Evolutionary conservation across 1,140 invertebrate genomes (phyloP), one percentile per base, ranked within the genome.

Genomic region (Agraylea sexmaculata): DNA sequence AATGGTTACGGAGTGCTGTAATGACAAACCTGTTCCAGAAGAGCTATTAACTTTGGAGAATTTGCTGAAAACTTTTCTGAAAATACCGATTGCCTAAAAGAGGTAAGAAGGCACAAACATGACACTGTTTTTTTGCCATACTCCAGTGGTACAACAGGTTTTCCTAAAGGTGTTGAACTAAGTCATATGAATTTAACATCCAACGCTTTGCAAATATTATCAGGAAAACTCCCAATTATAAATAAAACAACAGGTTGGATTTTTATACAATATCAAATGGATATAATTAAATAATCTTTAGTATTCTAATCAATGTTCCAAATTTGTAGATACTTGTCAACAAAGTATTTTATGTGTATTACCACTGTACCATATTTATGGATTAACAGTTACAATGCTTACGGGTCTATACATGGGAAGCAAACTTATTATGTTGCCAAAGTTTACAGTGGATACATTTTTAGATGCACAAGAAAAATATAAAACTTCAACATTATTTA

Each of bases 101-200:
- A 58, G 34, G 57, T 62, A 16, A 60, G 55, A 30, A 53, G 56
- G 18, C 53, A 49, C 31, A 13, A 51, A 13, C 52, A 70, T 16
- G 73, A 77, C 51, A 55, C 71, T 6, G 58, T 68, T 8, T 51
- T 78, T 37, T 48, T 80, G 38, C 72, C 73, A 12, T 81, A 73
- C 58, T 81, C 87, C 0, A 90, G 86, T 56, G 88, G 88, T n/a
- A 92, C 88, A 3, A 92, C 87, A 16, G 87, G 90, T 11, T 53
- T 83, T 32, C 87, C 90, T 7, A 93, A 93, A 71, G 87, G 83
- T 18, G 87, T 91, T 0, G 74, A 86, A 63, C 54, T 89, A 1
- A 80, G 80, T 0, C 80, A 92, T 56, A 64, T 52, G 27, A 79
- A 77, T 54, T 57, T 78, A 28, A 52, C 70, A 16, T 56, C 68